Evolutionary conservation across 2,888 invertebrate species (phyloP), one percentile per base, ranked within the genome.

Genomic region (Drosophila neotestacea): DNA sequence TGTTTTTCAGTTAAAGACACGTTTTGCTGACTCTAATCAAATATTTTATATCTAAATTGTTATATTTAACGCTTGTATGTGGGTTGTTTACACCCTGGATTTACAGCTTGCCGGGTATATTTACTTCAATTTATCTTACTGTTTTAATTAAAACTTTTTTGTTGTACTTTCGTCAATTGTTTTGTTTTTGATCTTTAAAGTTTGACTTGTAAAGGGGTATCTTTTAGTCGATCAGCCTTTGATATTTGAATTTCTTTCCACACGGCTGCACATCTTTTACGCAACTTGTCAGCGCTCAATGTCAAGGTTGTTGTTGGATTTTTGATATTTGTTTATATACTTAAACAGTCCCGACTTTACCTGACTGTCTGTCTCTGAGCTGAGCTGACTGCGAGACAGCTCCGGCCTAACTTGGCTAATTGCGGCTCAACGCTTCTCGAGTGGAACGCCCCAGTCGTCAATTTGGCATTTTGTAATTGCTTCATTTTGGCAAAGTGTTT

Each of bases 381-480:
- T 65, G 54, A 64, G 52, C 68, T 5, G n/a, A 27, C 34, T 48
- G 82, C 11, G n/a, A 22, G 54, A 48, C 54, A 47, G 32, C 51
- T 50, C 7, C 36, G 42, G 64, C 51, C 70, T 58, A 72, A 75
- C 56, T 56, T 60, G 73, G 77, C 70, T 59, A 82, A 83, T 71
- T 85, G 79, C 68, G 54, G 70, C 74, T 82, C 74, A 85, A 70
- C 83, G 65, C 74, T 66, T 88, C 68, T 88, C 75, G 70, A 71
- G 83, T 85, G 82, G 80, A 82, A 87, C 84, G 86, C 86, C 84
- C 69, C 65, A 38, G 61, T 32, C 63, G 54, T 34, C 61, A 39
- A 47, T 82, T 72, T 81, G 60, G 66, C 76, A 71, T 81, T 81
- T 87, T 58, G 77, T 85, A 82, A 88, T 85, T 82, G 85, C 85